Evolutionary conservation across 2,797 vertebrate genomes (phyloP).

Genomic region (Trematomus bernacchii): DNA sequence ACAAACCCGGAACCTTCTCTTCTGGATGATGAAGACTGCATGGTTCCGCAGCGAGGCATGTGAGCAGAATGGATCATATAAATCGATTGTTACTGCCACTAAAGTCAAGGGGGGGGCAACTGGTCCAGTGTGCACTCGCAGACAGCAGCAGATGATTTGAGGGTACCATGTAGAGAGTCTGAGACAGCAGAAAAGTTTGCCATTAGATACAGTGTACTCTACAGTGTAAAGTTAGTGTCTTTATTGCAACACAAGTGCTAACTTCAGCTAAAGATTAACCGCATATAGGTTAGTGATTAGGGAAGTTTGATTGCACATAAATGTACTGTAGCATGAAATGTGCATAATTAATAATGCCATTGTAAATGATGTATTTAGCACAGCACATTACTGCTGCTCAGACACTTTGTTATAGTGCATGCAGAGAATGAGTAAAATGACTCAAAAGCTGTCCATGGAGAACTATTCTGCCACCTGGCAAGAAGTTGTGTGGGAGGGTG

Average conservation of each 20-base stretch:
- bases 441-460: conserved; percentile 40
- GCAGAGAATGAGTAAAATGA: conserved; percentile 31
- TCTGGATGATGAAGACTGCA: conserved; percentile 63
- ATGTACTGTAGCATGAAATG: conserved; percentile 1
- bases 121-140: conserved; percentile 33
- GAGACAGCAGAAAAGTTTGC: conserved; percentile 20
- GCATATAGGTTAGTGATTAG: not conserved
- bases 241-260: not conserved
- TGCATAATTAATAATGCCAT: conserved; percentile 10
- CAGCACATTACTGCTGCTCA: conserved; percentile 13
- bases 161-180: conserved; percentile 28
- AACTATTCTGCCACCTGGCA: conserved; percentile 46
- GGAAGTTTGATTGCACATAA: not conserved
- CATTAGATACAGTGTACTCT: not conserved
- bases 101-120: conserved; percentile 42
- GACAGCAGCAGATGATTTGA: conserved; percentile 60
- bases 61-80: conserved; percentile 68
- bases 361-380: conserved; percentile 9
- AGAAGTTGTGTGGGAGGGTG: conserved; percentile 52
- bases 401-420: conserved; percentile 24
- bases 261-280: conserved; percentile 6
- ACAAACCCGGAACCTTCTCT: conserved; percentile 59
- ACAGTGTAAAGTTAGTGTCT: not conserved
- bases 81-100: conserved; percentile 67
- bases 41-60: conserved; percentile 57